Percentiles rank a stretch among this genome's conserved stretches.
Conservation (phyloP, 2,888 invertebrate genomes). For the Prosopocoilus inquinatus region DNA sequence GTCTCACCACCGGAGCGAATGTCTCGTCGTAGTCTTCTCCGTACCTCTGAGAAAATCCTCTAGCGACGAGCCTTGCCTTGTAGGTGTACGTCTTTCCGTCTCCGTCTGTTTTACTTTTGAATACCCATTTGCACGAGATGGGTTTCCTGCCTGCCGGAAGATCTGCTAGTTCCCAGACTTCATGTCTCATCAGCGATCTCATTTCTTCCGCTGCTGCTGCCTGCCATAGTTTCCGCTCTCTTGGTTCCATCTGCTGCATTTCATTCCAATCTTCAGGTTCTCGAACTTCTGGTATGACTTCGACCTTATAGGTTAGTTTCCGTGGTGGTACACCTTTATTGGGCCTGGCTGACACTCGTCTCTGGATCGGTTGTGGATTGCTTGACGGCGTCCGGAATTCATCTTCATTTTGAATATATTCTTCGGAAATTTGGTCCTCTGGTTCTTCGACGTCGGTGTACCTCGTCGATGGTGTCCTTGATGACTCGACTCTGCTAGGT, state of each 20-base stretch:
- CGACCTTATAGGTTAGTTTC: neutral
- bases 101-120: slow-evolving; percentile 25
- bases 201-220: slow-evolving; percentile 26
- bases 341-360: neutral
- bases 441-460: no score
- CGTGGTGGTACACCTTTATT: neutral
- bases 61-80: neutral
- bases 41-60: neutral
- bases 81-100: slow-evolving; percentile 2
- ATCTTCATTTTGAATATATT: no score
- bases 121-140: slow-evolving; percentile 30
- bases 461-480: no score
- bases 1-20: neutral
- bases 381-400: no score
- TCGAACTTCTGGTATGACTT: neutral
- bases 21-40: neutral
- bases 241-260: slow-evolving; percentile 8
- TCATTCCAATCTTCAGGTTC: slow-evolving; percentile 4
- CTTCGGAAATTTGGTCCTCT: no score
- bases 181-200: slow-evolving; percentile 21
- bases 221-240: slow-evolving; percentile 13
- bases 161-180: slow-evolving; percentile 29
- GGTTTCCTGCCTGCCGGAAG: slow-evolving; percentile 22
- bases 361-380: no score
- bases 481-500: no score